Percentiles rank a stretch among this genome's conserved stretches.
phyloP scores from a whole-genome alignment of 2,888 invertebrate species.

The Psylliodes chrysocephalus region DNA sequence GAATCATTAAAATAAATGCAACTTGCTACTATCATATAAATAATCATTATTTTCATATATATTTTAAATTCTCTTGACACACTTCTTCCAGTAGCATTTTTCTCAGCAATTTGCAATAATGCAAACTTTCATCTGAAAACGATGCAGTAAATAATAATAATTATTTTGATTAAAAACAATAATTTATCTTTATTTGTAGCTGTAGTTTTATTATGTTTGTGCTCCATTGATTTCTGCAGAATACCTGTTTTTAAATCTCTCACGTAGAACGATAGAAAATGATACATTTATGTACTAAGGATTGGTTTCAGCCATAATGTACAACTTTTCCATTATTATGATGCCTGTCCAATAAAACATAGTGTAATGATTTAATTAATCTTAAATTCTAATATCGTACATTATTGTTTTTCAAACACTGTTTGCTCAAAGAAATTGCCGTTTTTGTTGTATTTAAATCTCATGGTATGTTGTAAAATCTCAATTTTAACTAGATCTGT shows the following conservation, averaged over 20 bases:
- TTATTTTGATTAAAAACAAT: constrained; percentile 4
- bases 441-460: too few relatives aligned
- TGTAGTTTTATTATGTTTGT: constrained; percentile 14
- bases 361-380: too few relatives aligned
- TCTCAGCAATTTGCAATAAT: background rate
- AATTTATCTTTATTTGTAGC: constrained; percentile 1
- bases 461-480: too few relatives aligned
- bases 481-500: too few relatives aligned
- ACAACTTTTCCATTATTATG: too few relatives aligned
- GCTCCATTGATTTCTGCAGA: constrained; percentile 20
- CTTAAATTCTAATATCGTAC: too few relatives aligned
- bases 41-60: background rate
- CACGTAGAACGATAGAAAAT: constrained; percentile 10
- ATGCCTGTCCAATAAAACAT: too few relatives aligned
- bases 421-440: too few relatives aligned
- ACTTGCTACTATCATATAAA: too few relatives aligned
- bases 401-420: too few relatives aligned
- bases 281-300: background rate
- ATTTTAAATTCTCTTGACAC: background rate
- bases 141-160: constrained; percentile 3
- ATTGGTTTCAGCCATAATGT: too few relatives aligned
- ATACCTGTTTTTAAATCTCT: constrained; percentile 3
- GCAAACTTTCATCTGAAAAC: background rate
- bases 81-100: background rate
- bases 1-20: too few relatives aligned